phyloP scores from a whole-genome alignment of 2,797 vertebrate species.

The Falco concolor region DNA sequence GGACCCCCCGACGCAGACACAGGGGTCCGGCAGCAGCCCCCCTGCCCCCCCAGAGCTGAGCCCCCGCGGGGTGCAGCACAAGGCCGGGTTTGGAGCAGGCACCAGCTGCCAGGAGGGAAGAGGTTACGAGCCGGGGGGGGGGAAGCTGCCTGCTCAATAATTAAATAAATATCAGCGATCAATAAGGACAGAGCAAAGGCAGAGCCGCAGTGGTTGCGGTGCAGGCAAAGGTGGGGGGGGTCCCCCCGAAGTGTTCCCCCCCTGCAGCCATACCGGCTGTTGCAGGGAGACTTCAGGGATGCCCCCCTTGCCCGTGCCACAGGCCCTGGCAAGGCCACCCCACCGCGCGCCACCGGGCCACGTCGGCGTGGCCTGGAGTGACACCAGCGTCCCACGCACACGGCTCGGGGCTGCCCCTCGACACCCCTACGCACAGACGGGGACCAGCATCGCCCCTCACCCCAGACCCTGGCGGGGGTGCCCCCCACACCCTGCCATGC shows the following conservation, averaged over 20 bases:
- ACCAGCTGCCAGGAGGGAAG: constrained; percentile 5
- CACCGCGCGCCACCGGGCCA: not conserved
- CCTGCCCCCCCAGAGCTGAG: not conserved
- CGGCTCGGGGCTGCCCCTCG: not conserved
- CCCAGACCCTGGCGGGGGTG: fast-evolving
- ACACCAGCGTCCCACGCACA: not conserved
- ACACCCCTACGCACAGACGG: fast-evolving
- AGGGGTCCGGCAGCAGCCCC: not conserved
- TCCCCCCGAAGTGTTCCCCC: not conserved
- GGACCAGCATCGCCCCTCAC: not conserved
- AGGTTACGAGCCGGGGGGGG: not conserved
- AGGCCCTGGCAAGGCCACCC: not conserved
- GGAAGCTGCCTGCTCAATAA: constrained; percentile 25
- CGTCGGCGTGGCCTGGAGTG: not conserved
- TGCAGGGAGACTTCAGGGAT: not conserved
- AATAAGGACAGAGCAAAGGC: constrained; percentile 36
- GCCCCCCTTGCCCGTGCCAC: not conserved
- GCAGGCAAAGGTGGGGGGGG: not conserved
- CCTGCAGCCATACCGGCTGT: fast-evolving
- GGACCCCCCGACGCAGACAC: fast-evolving
- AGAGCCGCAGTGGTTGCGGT: not conserved
- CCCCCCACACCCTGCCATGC: not conserved
- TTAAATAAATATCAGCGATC: constrained; percentile 63
- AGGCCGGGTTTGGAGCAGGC: not conserved
- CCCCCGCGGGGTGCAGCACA: not conserved